Base-by-base conservation (phyloP, 2,113 vertebrate genomes). In the Fulica atra region DNA sequence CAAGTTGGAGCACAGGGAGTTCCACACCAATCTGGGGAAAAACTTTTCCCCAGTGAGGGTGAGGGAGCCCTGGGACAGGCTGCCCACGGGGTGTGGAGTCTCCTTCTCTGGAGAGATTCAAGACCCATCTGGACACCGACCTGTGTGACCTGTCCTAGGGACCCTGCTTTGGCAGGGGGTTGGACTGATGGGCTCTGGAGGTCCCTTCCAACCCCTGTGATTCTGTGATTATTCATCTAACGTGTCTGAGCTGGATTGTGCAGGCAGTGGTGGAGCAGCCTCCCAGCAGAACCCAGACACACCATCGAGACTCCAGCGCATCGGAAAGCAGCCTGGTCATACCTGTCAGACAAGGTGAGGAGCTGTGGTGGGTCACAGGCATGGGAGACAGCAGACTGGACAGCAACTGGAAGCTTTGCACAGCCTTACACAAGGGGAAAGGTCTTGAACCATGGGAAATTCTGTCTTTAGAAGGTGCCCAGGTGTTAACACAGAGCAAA, bases 171-270 rank as follows among this genome's bases (percentile, higher is more conserved):
- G 44, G 44, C 44, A 46, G 44, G 44, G 17, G 17, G 44, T 46
- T 46, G 44, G 44, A 46, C 17, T 19, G 17, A 46, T 46, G 44
- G 19, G 8, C 44, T 46, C 44, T 46, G 44, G 44, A 46, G 44
- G 44, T 46, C 44, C 44, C 44, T 46, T 46, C 17, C 44, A 46
- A 18, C 44, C 44, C 44, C 42, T 46, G 17, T 46, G 8, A 46
- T 8, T 18, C 44, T 46, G 44, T 46, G 95, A 66, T 81, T 24
- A 53, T 77, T 83, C 71, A 25, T 42, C 44, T 16, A 15, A 3
- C 38, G 24, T 29, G 9, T 2, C 38, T 0, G 1, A 46, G 77
- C 28, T 60, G 72, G 88, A 44, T 60, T 1, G 0, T 8, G 14
- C 53, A 48, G 59, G 61, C 70, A 71, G 53, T 1, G 6, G 50